A percentile compares a stretch with the other conserved stretches of the same genome.
These are phyloP conservation scores for Caenorhabditis tropicalis DNA, from an alignment of 1,140 invertebrate species.

Conservation along the genomic window DNA sequence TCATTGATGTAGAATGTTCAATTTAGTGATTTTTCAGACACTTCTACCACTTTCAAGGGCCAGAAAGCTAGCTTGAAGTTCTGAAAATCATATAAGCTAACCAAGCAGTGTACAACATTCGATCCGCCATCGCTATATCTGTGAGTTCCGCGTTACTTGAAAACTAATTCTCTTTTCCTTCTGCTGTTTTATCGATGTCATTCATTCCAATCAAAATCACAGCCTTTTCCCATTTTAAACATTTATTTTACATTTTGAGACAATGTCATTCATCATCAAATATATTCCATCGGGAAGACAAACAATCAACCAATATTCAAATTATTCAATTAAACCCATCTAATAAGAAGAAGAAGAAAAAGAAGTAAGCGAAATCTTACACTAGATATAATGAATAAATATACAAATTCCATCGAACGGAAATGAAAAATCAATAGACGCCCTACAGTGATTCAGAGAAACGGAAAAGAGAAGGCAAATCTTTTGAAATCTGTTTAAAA, in stretches of 20 bases:
- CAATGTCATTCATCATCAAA: not conserved
- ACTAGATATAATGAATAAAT: not conserved
- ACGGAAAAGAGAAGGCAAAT: not conserved
- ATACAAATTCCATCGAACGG: not conserved
- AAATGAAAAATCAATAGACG: constrained; percentile 15
- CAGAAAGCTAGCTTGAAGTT: too few relatives aligned
- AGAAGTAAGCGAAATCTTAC: constrained; percentile 12
- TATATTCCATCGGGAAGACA: not conserved
- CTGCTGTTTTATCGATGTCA: too few relatives aligned
- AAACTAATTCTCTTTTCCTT: too few relatives aligned
- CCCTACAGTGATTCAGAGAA: not conserved
- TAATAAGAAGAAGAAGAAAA: too few relatives aligned
- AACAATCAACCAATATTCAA: constrained; percentile 11
- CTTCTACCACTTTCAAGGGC: too few relatives aligned
- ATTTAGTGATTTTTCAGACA: too few relatives aligned
- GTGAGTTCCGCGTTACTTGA: too few relatives aligned
- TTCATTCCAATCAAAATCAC: not conserved
- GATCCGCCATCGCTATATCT: too few relatives aligned
- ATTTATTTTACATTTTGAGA: not conserved
- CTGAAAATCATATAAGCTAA: too few relatives aligned
- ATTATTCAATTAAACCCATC: constrained; percentile 25
- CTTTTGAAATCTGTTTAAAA: not conserved
- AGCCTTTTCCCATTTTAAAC: not conserved
- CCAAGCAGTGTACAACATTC: too few relatives aligned
- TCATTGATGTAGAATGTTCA: too few relatives aligned